Evolutionary conservation across 2,113 vertebrate species (phyloP).

Genomic region (Calidris pygmaea): DNA sequence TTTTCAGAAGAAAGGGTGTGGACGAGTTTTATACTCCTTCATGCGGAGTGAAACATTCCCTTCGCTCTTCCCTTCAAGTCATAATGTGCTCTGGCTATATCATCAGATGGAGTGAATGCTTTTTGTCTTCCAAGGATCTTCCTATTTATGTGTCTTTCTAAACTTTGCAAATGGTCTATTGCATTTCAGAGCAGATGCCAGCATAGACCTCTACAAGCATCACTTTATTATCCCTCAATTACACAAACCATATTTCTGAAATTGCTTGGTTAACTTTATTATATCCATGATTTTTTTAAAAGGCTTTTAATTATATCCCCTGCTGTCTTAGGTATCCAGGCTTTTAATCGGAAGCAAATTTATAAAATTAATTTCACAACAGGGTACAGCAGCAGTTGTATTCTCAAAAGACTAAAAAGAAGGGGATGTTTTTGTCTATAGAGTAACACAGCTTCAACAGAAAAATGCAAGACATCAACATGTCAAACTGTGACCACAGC

Average conservation of each 20-base stretch:
- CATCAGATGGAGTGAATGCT: not conserved
- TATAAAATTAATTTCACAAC: slow-evolving; percentile 68
- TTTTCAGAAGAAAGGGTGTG: slow-evolving; percentile 18
- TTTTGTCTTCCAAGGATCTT: slow-evolving; percentile 17
- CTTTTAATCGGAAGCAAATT: slow-evolving; percentile 40
- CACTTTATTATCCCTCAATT: slow-evolving; percentile 66
- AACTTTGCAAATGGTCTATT: slow-evolving; percentile 41
- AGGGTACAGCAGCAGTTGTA: slow-evolving; percentile 19
- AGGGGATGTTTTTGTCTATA: not conserved
- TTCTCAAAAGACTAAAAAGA: slow-evolving; percentile 35
- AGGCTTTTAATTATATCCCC: slow-evolving; percentile 52
- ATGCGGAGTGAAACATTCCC: not conserved
- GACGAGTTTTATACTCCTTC: not conserved
- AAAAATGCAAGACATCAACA: slow-evolving; percentile 17
- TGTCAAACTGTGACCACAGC: slow-evolving; percentile 9
- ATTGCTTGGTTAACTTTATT: slow-evolving; percentile 57
- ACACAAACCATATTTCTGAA: slow-evolving; percentile 46
- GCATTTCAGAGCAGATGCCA: slow-evolving; percentile 53
- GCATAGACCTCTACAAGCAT: slow-evolving; percentile 40
- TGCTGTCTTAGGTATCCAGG: slow-evolving; percentile 37
- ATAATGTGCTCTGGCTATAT: slow-evolving; percentile 26
- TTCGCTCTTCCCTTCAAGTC: not conserved
- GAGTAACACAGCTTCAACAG: slow-evolving; percentile 48
- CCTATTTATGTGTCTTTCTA: slow-evolving; percentile 44
- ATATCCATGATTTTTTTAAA: slow-evolving; percentile 28